Conservation (phyloP, 2,797 vertebrate species). For the Neomorphus geoffroyi region DNA sequence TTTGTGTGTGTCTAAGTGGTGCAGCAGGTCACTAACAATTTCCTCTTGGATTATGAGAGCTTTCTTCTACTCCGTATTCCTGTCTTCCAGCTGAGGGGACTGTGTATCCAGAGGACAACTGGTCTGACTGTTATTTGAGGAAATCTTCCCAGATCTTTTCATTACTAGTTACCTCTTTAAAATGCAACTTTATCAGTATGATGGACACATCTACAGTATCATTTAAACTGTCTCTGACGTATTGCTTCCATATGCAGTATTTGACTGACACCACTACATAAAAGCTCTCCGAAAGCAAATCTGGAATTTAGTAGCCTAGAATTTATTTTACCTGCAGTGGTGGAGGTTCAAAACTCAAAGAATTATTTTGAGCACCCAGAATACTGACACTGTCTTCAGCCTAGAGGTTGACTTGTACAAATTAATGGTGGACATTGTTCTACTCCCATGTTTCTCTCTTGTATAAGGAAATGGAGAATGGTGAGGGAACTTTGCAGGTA, state of each 20-base stretch:
- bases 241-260: neutral
- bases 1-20: no score
- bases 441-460: neutral
- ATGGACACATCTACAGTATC: neutral
- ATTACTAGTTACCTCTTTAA: neutral
- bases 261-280: neutral
- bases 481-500: neutral
- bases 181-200: neutral
- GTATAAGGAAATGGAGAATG: neutral
- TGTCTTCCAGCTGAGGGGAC: no score
- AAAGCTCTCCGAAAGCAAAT: neutral
- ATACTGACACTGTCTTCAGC: neutral
- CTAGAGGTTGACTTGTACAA: neutral
- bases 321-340: neutral
- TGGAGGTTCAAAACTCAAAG: neutral
- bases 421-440: neutral
- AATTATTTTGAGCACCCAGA: neutral
- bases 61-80: no score
- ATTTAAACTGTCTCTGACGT: neutral
- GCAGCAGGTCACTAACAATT: no score
- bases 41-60: no score
- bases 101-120: no score
- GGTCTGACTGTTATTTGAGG: neutral
- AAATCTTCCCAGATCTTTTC: neutral
- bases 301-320: neutral